Conservation (phyloP, 2,888 invertebrate genomes). For the Ceraclea dissimilis region DNA sequence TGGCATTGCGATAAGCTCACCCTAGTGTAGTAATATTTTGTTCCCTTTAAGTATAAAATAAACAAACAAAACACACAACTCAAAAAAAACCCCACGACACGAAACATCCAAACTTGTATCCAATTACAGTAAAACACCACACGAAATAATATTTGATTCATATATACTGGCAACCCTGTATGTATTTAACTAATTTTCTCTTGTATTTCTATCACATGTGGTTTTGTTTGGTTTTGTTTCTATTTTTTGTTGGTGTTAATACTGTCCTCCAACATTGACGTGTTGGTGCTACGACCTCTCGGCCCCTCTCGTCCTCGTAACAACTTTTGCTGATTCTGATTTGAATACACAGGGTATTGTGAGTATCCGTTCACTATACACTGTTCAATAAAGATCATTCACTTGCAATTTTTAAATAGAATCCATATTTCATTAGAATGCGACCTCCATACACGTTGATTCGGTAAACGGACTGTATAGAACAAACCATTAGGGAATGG, state of each 20-base stretch:
- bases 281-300: conserved; percentile 12
- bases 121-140: too few species aligned
- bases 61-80: too few species aligned
- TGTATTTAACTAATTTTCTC: conserved; percentile 23
- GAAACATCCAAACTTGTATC: too few species aligned
- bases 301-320: conserved; percentile 18
- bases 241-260: conserved; percentile 25
- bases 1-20: too few species aligned
- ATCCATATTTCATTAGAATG: too few species aligned
- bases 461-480: too few species aligned
- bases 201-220: conserved; percentile 10
- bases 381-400: conserved; percentile 13
- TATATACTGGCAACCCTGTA: background rate
- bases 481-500: too few species aligned
- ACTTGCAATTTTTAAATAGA: background rate
- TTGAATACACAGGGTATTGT: conserved; percentile 25
- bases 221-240: conserved; percentile 17
- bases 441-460: too few species aligned
- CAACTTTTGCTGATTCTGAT: conserved; percentile 22
- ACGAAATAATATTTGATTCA: too few species aligned
- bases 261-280: conserved; percentile 7
- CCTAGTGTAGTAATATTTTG: too few species aligned
- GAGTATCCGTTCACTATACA: conserved; percentile 25
- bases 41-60: too few species aligned
- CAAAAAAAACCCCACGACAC: too few species aligned